These are phyloP conservation scores for Rhinella marina DNA, from an alignment of 2,797 vertebrate genomes.

Conservation along the genomic window DNA sequence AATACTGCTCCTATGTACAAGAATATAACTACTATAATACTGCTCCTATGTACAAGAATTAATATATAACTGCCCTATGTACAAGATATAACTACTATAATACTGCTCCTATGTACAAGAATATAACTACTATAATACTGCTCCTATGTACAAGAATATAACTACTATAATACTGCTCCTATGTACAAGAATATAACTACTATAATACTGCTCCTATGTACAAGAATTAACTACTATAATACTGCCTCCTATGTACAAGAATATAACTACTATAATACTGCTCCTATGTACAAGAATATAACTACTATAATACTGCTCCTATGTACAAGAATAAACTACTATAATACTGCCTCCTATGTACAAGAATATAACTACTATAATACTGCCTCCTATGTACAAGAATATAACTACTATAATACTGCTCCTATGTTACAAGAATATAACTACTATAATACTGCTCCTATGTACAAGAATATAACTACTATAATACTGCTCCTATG, in stretches of 20 bases:
- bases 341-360: background rate
- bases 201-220: background rate
- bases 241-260: background rate
- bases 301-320: background rate
- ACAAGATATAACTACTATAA: background rate
- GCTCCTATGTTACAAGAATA: background rate
- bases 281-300: background rate
- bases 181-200: background rate
- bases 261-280: slow-evolving; percentile 3
- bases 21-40: slow-evolving; percentile 9
- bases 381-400: background rate
- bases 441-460: background rate
- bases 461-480: background rate
- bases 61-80: no score
- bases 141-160: background rate
- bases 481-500: background rate
- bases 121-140: slow-evolving; percentile 6
- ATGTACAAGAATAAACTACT: background rate
- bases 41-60: background rate
- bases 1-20: background rate
- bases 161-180: background rate
- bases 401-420: slow-evolving; percentile 1
- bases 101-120: no score
- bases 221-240: slow-evolving; percentile 1
- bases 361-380: background rate